A percentile compares a stretch with the other conserved stretches of the same genome.
Conservation (phyloP, 2,113 vertebrate species). For the Chloropsis hardwickii region DNA sequence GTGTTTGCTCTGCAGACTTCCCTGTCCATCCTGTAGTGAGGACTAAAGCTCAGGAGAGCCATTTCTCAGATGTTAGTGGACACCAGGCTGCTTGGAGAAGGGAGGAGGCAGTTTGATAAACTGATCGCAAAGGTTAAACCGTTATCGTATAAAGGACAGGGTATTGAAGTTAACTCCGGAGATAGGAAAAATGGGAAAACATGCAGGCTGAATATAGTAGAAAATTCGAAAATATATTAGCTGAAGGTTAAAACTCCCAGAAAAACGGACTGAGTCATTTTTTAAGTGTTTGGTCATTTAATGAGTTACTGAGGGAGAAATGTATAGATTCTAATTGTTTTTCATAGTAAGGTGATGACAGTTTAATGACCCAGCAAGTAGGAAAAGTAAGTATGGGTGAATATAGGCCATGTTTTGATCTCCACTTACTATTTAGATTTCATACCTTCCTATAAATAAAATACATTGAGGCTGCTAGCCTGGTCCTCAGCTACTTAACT, state of each 20-base stretch:
- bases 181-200: background rate
- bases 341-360: background rate
- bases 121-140: accelerated
- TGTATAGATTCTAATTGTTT: background rate
- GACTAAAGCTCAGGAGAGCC: background rate
- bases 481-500: background rate
- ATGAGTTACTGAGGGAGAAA: background rate
- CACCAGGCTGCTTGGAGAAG: background rate
- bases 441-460: background rate
- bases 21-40: background rate
- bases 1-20: accelerated
- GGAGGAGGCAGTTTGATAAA: background rate
- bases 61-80: background rate
- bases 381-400: background rate
- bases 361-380: background rate
- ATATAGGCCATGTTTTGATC: background rate
- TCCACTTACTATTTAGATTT: background rate
- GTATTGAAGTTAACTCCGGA: background rate
- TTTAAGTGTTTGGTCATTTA: background rate
- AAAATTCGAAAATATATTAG: background rate
- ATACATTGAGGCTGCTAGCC: background rate
- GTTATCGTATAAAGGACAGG: accelerated
- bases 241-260: background rate
- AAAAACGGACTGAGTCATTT: background rate
- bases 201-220: background rate